A percentile compares a stretch with the other conserved stretches of the same genome.
Conservation (phyloP, 2,113 vertebrate species). For the Chloropsis hardwickii region DNA sequence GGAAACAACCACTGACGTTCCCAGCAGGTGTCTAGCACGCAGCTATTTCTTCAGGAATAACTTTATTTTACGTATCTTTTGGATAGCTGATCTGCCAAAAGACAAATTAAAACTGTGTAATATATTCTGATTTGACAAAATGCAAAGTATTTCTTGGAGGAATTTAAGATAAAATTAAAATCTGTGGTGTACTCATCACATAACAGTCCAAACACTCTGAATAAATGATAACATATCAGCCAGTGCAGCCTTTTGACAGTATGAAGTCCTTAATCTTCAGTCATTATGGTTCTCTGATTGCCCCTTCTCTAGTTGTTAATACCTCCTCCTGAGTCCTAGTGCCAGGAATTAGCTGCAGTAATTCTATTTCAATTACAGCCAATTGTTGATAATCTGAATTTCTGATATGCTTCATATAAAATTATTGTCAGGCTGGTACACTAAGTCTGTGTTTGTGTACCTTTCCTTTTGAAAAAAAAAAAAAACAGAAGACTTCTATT, state of each 20-base stretch:
- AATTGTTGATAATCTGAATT: neutral
- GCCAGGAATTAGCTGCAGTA: neutral
- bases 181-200: neutral
- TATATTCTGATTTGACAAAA: neutral
- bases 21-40: neutral
- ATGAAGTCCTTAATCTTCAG: neutral
- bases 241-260: neutral
- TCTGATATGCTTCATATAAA: neutral
- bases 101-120: neutral
- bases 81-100: neutral
- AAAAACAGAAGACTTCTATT: neutral
- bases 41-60: neutral
- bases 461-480: neutral
- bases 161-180: neutral
- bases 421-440: neutral
- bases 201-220: neutral
- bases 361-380: constrained; percentile 13
- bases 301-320: neutral
- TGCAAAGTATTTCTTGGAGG: neutral
- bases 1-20: neutral
- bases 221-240: neutral
- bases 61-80: neutral
- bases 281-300: neutral
- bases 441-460: neutral
- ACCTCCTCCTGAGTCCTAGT: neutral